Percentiles rank a stretch among this genome's conserved stretches.
These are phyloP conservation scores for Trilocha varians DNA, from an alignment of 2,888 invertebrate species.

Conservation along the genomic window DNA sequence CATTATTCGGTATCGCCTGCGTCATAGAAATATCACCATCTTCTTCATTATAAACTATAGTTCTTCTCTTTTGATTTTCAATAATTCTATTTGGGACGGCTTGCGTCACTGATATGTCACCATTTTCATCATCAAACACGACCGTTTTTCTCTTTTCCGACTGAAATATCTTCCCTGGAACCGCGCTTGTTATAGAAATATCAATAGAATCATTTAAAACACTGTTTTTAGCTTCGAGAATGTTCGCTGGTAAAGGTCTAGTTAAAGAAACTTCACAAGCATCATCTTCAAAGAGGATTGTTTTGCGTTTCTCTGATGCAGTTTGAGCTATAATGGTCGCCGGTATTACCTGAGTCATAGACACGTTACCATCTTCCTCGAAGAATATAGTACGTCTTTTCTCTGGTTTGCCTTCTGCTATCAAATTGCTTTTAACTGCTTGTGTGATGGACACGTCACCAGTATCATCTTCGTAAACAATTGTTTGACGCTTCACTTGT, in stretches of 20 bases:
- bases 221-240: neutral
- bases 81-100: constrained; percentile 12
- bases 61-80: neutral
- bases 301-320: constrained; percentile 13
- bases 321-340: constrained; percentile 2
- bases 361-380: constrained; percentile 10
- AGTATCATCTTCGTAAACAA: too few relatives aligned
- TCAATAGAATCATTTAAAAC: neutral
- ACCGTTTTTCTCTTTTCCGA: constrained; percentile 5
- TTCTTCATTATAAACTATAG: constrained; percentile 9
- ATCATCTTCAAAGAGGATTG: constrained; percentile 16
- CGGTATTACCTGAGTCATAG: constrained; percentile 23
- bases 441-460: too few relatives aligned
- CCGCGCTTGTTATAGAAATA: neutral
- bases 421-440: neutral
- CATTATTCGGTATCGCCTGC: constrained; percentile 7
- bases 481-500: too few relatives aligned
- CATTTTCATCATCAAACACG: constrained; percentile 2
- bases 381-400: constrained; percentile 18
- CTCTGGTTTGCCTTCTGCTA: neutral
- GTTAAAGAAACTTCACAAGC: constrained; percentile 18
- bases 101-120: constrained; percentile 11
- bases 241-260: constrained; percentile 10
- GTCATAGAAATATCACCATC: constrained; percentile 22
- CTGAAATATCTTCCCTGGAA: neutral